Evolutionary conservation across 2,888 invertebrate genomes (phyloP).

Genomic region (Sinohyriopsis cumingii): DNA sequence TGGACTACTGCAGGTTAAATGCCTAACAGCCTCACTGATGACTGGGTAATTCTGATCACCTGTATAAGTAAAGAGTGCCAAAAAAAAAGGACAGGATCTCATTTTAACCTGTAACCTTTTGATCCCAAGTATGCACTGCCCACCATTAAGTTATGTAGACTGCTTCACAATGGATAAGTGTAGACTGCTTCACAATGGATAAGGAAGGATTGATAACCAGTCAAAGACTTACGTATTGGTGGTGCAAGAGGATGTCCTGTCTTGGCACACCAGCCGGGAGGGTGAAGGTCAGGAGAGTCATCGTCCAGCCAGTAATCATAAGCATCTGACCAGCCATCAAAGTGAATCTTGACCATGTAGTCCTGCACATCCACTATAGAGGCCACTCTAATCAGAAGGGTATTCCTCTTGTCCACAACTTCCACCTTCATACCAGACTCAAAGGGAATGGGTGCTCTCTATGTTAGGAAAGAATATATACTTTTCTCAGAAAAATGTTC

Average conservation of each 20-base stretch:
- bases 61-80: too few relatives aligned
- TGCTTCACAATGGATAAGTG: too few relatives aligned
- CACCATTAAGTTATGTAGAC: too few relatives aligned
- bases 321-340: slow-evolving; percentile 90
- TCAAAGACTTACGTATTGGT: slow-evolving; percentile 77
- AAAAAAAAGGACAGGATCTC: too few relatives aligned
- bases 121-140: too few relatives aligned
- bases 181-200: background rate
- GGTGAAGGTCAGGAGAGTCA: slow-evolving; percentile 91
- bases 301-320: slow-evolving; percentile 93
- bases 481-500: background rate
- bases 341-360: slow-evolving; percentile 84
- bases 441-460: slow-evolving; percentile 85
- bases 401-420: slow-evolving; percentile 85
- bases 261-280: slow-evolving; percentile 91
- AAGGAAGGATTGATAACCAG: background rate
- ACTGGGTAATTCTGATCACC: too few relatives aligned
- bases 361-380: slow-evolving; percentile 82
- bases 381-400: slow-evolving; percentile 88
- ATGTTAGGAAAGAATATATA: slow-evolving; percentile 48
- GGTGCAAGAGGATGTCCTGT: slow-evolving; percentile 90
- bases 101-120: too few relatives aligned
- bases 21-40: too few relatives aligned
- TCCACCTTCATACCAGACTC: slow-evolving; percentile 89
- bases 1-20: too few relatives aligned